Base-by-base conservation (phyloP, 1,140 invertebrate species). In the Zaprionus vittiger region DNA sequence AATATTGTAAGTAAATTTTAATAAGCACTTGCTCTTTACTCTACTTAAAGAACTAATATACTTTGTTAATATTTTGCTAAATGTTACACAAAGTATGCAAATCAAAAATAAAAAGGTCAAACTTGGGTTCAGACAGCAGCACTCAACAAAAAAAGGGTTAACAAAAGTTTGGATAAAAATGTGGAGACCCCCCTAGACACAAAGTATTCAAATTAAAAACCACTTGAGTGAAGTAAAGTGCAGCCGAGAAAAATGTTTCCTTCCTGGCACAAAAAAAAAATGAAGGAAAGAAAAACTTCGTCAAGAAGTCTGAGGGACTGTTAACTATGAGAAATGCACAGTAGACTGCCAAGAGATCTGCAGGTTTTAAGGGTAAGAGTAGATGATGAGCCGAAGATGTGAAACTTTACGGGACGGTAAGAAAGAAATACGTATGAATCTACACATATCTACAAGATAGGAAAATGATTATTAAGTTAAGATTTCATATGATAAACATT, bases 171-270 rank as follows among this genome's bases (percentile, higher is more conserved):
- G 44, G 61, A 11, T 41, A 24, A 20, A 24, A 52, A 52, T 52
- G 47, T 14, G 20, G 5, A 20, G 20, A 59, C 38, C 61, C 31
- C 52, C 31, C 31, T 34, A 34, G 9, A 73, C 63, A 47, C 12
- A 77, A 86, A 90, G 79, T 90, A 89, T 89, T 89, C 79, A 89
- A 90, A 90, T 90, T 90, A 90, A 90, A 89, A 90, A 79, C 79
- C 69, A 90, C 85, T 90, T 77, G 28, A 81, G 75, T 47, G 7
- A 59, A 65, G 63, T 73, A 69, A 69, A 79, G 64, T 72, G 68
- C 66, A 68, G 72, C 44, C 67, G 55, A 49, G 62, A 47, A 60
- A 90, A 90, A 91, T 86, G 57, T 77, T 90, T 82, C 68, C 73
- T 79, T 80, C 70, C 69, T 68, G 76, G 22, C 61, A 57, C 11